Evolutionary conservation across 2,113 vertebrate genomes (phyloP), one percentile per base, ranked within the genome.

Genomic region (Pedionomus torquatus): DNA sequence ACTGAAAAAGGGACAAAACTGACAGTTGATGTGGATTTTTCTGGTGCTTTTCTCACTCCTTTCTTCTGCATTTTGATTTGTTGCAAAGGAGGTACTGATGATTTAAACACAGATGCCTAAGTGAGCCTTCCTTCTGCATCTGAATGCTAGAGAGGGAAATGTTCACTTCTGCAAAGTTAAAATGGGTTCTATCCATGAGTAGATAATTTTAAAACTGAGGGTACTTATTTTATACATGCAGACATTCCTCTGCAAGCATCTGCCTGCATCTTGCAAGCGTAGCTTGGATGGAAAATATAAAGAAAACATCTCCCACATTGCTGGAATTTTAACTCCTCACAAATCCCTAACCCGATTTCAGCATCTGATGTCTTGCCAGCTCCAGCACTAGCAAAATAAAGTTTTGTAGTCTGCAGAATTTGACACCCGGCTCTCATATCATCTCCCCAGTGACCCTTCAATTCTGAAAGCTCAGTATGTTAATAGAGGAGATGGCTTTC

Each of bases 51-150:
- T 90, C 68, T 90, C 44, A 37, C 64, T 86, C 1, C 0, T 65
- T 96, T 72, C 69, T 94, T 88, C 78, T 90, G 58, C 39, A 39
- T 83, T 97, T 94, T 88, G 66, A 65, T 66, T 77, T 80, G 24
- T 49, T 93, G 51, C 23, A 63, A 39, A 95, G 68, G n/a, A 81
- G 23, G 26, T 77, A 41, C 26, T 63, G 60, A 66, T 70, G 43
- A 64, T 66, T 90, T 94, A 90, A 75, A 74, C 79, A 83, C 82
- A 95, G 81, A 64, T 85, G 84, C 44, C 78, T 39, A 76, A 91
- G 57, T 49, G 28, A 76, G 61, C 24, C 48, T 93, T 89, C 77
- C 30, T 92, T 89, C 81, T 92, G 44, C 48, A 57, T 64, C 65
- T 76, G 84, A 95, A 76, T 52, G 33, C 57, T 76, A 91, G 65